Conservation (phyloP, 2,113 vertebrate genomes). For the Heterotis niloticus region DNA sequence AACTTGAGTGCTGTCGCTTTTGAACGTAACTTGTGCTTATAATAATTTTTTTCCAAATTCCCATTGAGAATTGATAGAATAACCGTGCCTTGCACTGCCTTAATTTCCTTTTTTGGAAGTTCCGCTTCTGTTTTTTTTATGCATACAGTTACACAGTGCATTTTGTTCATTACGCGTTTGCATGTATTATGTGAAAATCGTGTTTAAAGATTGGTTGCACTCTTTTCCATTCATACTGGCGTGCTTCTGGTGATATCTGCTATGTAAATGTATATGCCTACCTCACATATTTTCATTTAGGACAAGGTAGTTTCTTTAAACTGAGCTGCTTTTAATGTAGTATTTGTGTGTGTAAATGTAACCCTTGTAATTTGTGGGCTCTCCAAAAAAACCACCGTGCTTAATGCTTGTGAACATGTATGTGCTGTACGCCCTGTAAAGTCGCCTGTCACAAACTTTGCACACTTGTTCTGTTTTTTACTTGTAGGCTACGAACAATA, state of each 20-base stretch:
- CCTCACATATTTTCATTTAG: slow-evolving; percentile 21
- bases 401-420: not conserved
- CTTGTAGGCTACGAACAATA: too few species aligned
- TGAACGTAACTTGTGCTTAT: not conserved
- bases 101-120: not conserved
- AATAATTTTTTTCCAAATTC: not conserved
- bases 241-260: slow-evolving; percentile 1
- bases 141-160: not conserved
- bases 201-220: not conserved
- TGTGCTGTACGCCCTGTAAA: slow-evolving; percentile 6
- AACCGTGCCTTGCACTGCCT: slow-evolving; percentile 11
- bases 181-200: not conserved
- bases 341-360: slow-evolving; percentile 8
- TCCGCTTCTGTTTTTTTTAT: not conserved
- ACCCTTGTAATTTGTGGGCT: not conserved
- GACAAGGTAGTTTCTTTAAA: not conserved
- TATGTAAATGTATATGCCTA: slow-evolving; percentile 19
- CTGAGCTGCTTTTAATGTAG: slow-evolving; percentile 2
- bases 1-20: too few species aligned
- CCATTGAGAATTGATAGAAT: not conserved
- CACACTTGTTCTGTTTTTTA: too few species aligned
- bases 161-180: slow-evolving; percentile 2
- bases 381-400: not conserved
- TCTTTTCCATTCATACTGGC: not conserved
- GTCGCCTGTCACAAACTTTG: not conserved